Evolutionary conservation across 2,113 vertebrate species (phyloP).

Genomic region (Python bivittatus): DNA sequence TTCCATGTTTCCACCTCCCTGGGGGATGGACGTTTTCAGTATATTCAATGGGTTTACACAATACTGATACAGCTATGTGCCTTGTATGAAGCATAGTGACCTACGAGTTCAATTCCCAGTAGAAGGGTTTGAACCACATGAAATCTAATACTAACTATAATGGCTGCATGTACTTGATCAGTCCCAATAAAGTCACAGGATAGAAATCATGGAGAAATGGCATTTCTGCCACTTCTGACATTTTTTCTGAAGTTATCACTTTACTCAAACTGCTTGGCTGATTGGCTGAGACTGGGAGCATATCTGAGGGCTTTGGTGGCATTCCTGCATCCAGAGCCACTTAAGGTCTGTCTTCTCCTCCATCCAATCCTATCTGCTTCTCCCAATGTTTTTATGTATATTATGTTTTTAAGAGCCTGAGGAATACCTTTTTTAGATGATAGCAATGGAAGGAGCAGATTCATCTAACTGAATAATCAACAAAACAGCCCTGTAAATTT

Average conservation of each 20-base stretch:
- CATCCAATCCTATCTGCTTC: not conserved
- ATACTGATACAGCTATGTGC: not conserved
- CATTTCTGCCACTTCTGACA: not conserved
- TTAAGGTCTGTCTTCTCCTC: not conserved
- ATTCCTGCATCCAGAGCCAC: not conserved
- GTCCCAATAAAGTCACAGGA: not conserved
- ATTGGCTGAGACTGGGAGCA: not conserved
- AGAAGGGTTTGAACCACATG: not conserved
- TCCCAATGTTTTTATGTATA: not conserved
- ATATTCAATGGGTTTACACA: not conserved
- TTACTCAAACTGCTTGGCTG: not conserved
- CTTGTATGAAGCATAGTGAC: not conserved
- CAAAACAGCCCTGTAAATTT: not conserved
- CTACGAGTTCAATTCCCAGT: not conserved
- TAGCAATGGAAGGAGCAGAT: not conserved
- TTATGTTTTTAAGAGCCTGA: not conserved
- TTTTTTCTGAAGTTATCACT: not conserved
- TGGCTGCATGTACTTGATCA: not conserved
- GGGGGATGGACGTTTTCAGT: no score
- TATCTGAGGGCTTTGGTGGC: not conserved
- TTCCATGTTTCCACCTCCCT: not conserved
- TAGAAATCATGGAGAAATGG: not conserved
- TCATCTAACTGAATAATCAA: not conserved
- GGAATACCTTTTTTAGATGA: not conserved
- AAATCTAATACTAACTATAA: not conserved